Evolutionary conservation across 2,113 vertebrate genomes (phyloP).

Genomic region (Benitochromis conjunctus): DNA sequence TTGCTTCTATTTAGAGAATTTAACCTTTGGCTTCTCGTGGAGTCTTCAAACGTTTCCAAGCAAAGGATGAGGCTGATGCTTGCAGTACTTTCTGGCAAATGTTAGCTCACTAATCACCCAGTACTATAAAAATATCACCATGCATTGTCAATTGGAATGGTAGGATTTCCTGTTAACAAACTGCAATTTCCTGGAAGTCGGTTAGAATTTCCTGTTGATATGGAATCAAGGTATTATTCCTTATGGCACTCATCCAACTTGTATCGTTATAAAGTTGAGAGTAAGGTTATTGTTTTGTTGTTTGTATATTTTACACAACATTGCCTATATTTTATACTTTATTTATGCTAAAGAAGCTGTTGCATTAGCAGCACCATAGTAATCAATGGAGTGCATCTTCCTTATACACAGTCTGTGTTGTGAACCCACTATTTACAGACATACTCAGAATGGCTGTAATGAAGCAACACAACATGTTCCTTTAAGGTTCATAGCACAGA

Average conservation of each 20-base stretch:
- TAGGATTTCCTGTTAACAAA: background rate
- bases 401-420: background rate
- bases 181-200: background rate
- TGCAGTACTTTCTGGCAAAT: background rate
- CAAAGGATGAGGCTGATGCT: background rate
- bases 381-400: background rate
- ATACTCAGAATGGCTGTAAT: background rate
- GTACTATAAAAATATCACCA: background rate
- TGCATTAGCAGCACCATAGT: background rate
- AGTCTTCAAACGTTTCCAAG: background rate
- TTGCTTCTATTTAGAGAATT: background rate
- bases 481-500: conserved; percentile 15
- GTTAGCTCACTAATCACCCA: background rate
- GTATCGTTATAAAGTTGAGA: background rate
- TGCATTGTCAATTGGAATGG: background rate
- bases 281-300: background rate
- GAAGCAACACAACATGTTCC: background rate
- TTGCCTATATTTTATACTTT: background rate
- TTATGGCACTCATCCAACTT: background rate
- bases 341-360: background rate
- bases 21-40: background rate
- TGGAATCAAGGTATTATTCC: background rate
- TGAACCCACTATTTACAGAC: background rate
- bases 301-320: background rate
- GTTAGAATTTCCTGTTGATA: background rate